Percentiles rank a stretch among this genome's conserved stretches.
Conservation (phyloP, 23 tunicate species). For the Oikopleura dioica region DNA sequence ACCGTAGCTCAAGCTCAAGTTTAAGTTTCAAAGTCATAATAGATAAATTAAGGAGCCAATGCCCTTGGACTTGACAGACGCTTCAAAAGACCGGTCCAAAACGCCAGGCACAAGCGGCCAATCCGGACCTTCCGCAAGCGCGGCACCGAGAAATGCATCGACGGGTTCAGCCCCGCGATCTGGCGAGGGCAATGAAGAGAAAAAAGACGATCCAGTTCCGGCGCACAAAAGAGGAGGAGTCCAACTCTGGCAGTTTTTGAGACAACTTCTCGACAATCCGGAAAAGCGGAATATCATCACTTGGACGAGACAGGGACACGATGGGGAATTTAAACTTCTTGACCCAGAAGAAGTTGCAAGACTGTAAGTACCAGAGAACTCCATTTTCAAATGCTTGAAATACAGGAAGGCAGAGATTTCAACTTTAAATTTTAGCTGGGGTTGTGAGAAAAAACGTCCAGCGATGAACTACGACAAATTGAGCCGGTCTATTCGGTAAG, state of each 20-base stretch:
- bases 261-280: constrained; percentile 8
- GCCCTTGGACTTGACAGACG: too few species aligned
- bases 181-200: too few species aligned
- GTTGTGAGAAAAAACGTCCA: constrained; percentile 11
- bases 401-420: neutral
- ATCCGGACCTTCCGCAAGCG: too few species aligned
- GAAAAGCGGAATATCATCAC: neutral
- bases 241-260: constrained; percentile 5
- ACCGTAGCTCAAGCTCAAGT: too few species aligned
- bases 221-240: constrained; percentile 9
- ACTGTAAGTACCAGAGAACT: neutral
- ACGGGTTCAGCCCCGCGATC: too few species aligned
- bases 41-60: too few species aligned
- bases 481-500: constrained; percentile 5
- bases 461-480: constrained; percentile 12
- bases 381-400: neutral
- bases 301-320: constrained; percentile 10
- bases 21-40: too few species aligned
- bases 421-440: neutral
- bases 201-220: constrained; percentile 6
- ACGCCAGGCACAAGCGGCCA: too few species aligned
- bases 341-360: constrained; percentile 13
- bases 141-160: too few species aligned
- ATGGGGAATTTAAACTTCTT: constrained; percentile 7
- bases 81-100: too few species aligned